Evolutionary conservation across 2,888 invertebrate genomes (phyloP), one percentile per base, ranked within the genome.

Genomic region (Gonocerus acuteangulatus): DNA sequence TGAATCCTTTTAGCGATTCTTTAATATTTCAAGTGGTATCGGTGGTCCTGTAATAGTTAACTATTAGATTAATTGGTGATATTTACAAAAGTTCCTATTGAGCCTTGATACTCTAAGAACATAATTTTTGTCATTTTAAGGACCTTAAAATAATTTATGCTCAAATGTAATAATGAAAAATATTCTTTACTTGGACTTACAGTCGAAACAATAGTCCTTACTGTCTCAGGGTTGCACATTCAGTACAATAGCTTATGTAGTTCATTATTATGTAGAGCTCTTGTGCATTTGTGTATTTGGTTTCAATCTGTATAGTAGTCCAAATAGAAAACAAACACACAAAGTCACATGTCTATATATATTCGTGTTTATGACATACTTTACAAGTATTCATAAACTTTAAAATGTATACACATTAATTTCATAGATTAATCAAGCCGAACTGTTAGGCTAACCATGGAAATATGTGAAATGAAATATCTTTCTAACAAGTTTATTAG

Each of bases 11-110:
- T 65, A 65, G 65, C 51, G 65, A 62, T 65, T 65, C 65, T 62
- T 58, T 47, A 63, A 57, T 54, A 60, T 54, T 63, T 61, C 61
- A 45, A 60, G 23, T 47, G 60, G 45, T 57, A 49, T 57, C 56
- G 56, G 39, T 56, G 63, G 61, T 52, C 56, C 34, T 49, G 54
- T 59, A 61, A 61, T 64, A 64, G 61, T 61, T 61, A 58, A 59
- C 59, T 49, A 62, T 62, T 67, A 66, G 63, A 67, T 65, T 65
- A 61, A 67, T 64, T 62, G 67, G 68, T 68, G 68, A 68, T 68
- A 68, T 66, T 64, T 68, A 68, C 68, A 68, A 68, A 68, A 68
- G 68, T 68, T 68, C 68, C 68, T 68, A 68, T 66, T 64, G 68
- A 68, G 67, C 68, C 68, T 68, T 68, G 67, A 67, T 67, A 68